Evolutionary conservation across 2,888 invertebrate species (phyloP).

Genomic region (Thysanoteuthis rhombus): DNA sequence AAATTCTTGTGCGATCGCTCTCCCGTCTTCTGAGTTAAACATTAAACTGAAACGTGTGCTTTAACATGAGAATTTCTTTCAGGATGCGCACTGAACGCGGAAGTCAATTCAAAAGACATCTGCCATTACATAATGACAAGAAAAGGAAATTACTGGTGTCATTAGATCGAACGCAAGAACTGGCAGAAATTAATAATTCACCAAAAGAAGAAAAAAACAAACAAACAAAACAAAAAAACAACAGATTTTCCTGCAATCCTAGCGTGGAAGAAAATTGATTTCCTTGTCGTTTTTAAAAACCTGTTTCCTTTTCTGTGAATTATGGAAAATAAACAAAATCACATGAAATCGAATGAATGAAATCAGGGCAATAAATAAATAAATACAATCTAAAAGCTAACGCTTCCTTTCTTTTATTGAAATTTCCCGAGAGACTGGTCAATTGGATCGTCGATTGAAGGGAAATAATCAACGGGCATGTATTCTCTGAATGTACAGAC

Average conservation of each 20-base stretch:
- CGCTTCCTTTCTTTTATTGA: neutral
- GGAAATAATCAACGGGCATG: neutral
- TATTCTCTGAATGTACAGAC: neutral
- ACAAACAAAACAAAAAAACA: neutral
- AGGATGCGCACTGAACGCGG: neutral
- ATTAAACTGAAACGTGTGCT: neutral
- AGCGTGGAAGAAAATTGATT: neutral
- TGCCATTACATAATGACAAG: neutral
- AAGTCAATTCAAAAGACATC: neutral
- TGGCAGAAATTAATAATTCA: neutral
- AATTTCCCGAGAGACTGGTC: neutral
- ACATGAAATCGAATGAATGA: neutral
- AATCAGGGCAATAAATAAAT: neutral
- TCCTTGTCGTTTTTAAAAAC: neutral
- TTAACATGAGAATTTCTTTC: neutral
- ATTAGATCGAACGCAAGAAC: neutral
- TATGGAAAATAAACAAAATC: neutral
- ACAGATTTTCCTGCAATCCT: neutral
- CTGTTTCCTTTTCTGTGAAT: neutral
- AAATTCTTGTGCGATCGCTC: neutral
- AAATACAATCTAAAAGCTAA: neutral
- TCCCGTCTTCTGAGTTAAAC: neutral
- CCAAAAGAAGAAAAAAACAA: neutral
- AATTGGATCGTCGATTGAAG: neutral
- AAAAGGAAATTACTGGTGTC: neutral